A percentile compares a stretch with the other conserved stretches of the same genome.
Evolutionary conservation across 1,140 invertebrate genomes (phyloP).

Genomic region (Metopolophium dirhodum): DNA sequence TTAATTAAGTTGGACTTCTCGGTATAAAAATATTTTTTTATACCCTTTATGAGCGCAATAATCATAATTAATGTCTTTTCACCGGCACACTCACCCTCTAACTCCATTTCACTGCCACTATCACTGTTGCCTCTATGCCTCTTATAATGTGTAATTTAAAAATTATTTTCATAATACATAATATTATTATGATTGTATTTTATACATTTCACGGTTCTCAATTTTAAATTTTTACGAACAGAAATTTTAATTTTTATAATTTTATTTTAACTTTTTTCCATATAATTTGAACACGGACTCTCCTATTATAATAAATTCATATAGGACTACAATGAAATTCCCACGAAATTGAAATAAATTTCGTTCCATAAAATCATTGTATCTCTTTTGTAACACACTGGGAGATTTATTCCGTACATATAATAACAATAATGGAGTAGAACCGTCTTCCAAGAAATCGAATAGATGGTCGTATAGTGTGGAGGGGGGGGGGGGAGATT

Average conservation of each 20-base stretch:
- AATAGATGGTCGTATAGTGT: not conserved
- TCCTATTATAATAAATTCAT: not conserved
- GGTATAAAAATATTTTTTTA: not conserved
- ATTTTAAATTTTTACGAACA: not conserved
- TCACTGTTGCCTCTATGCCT: too few relatives aligned
- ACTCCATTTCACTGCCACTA: not conserved
- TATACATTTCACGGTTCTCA: not conserved
- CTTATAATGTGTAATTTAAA: not conserved
- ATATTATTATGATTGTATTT: not conserved
- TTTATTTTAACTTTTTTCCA: not conserved
- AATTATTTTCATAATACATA: not conserved
- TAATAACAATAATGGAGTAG: not conserved
- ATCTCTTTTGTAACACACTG: not conserved
- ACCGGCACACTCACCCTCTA: not conserved
- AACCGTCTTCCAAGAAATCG: slow-evolving; percentile 12
- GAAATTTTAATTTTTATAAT: too few relatives aligned
- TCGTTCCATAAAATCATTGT: not conserved
- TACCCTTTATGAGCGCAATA: not conserved
- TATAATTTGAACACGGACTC: not conserved
- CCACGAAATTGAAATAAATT: not conserved
- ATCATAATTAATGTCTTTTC: not conserved
- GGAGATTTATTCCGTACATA: not conserved
- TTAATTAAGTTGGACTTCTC: not conserved
- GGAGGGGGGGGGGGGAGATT: not conserved
- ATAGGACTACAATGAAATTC: not conserved